Base-by-base conservation (phyloP, 53 echinoderm and acorn worm species). In the Temnopleurus reevesii region DNA sequence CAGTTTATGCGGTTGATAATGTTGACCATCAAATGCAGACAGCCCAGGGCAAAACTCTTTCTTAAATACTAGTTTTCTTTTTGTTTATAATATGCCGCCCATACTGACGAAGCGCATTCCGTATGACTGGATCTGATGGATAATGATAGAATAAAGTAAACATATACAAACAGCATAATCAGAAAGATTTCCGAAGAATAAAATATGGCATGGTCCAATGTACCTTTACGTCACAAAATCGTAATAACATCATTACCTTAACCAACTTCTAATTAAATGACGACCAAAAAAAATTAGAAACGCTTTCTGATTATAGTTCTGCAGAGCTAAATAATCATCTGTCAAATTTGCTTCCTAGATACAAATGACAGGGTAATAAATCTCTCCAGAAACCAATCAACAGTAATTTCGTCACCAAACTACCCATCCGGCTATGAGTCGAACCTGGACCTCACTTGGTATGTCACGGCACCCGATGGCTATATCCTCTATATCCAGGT, bases 391-490 rank as follows among this genome's bases (percentile, higher is more conserved):
- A 28, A 47, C 15, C 25, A 23, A 25, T 34, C 34, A 33, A 47
- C 47, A 3, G 77, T 77, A 13, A 77, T 77, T 46, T 46, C 77
- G 7, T 77, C 77, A 12, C 77, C 77, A 5, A 24, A 24, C 28
- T 77, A 77, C 36, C 77, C 77, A 12, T 45, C 45, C 23, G 15
- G n/a, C 46, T 77, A 77, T 25, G 26, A 46, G 15, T 45, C 45
- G 45, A 77, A 77, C 46, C 77, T 45, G 12, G 77, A 77, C 77
- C 19, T 46, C 45, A 46, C 26, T 46, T 77, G 46, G 77, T 12
- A 12, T 1, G 13, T 77, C 25, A 77, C 46, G 19, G 47, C 77
- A 23, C 77, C 77, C 26, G 77, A 12, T 8, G 77, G 77, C 45
- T 26, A 77, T n/a, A 46, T 45, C 46, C 26, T 77, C 12, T 12